phyloP scores from a whole-genome alignment of 2,797 vertebrate genomes.

The Rhinoraja longicauda region DNA sequence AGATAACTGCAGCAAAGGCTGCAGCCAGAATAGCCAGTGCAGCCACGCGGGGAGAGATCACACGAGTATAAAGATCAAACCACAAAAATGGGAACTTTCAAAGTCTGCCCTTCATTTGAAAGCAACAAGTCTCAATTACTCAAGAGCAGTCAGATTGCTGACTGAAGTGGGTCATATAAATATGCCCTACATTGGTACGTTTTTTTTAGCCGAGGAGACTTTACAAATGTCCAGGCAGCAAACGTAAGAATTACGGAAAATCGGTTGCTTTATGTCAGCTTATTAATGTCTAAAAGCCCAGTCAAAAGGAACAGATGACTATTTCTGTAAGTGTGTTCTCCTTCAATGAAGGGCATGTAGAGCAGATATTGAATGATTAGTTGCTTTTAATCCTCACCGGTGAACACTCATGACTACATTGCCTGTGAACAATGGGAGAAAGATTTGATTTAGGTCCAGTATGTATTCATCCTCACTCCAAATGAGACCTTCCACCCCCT shows the following conservation, averaged over 20 bases:
- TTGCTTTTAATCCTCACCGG: background rate
- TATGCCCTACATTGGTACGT: background rate
- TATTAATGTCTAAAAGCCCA: background rate
- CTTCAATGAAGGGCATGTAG: background rate
- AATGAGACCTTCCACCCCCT: too few species aligned
- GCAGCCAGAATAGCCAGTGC: background rate
- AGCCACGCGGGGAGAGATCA: background rate
- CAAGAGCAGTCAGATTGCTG: background rate
- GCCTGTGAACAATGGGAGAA: background rate
- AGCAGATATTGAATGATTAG: background rate
- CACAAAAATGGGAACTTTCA: background rate
- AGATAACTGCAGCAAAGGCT: conserved; percentile 13
- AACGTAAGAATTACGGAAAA: background rate
- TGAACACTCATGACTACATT: background rate
- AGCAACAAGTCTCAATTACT: background rate
- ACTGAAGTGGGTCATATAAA: background rate
- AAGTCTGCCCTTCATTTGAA: background rate
- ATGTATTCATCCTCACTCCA: too few species aligned
- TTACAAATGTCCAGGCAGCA: background rate
- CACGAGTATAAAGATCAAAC: background rate
- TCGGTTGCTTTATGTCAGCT: background rate
- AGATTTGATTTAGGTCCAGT: background rate
- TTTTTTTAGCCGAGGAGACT: background rate
- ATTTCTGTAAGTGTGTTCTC: background rate
- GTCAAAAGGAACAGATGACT: background rate